A percentile compares a stretch with the other conserved stretches of the same genome.
Conservation (phyloP, 2,113 vertebrate genomes). For the Lamprotornis superbus region DNA sequence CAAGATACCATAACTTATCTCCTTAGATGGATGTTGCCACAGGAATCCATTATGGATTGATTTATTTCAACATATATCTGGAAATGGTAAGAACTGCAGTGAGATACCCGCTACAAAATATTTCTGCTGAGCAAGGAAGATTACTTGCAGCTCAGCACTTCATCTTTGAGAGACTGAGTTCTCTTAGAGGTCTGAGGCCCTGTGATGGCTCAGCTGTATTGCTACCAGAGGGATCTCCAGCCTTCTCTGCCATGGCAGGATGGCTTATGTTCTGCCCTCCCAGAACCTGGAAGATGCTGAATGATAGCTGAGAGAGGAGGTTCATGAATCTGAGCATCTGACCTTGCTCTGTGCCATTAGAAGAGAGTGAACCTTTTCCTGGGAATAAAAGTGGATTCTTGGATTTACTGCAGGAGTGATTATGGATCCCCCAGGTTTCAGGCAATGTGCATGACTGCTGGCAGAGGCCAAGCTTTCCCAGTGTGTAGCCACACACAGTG, state of each 20-base stretch:
- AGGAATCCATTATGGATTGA: not conserved
- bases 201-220: not conserved
- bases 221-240: not conserved
- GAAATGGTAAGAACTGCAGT: not conserved
- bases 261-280: not conserved
- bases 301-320: not conserved
- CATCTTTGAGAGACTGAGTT: not conserved
- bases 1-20: not conserved
- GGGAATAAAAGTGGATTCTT: not conserved
- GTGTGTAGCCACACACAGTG: not conserved
- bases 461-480: not conserved
- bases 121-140: not conserved
- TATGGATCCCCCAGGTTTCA: not conserved
- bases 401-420: not conserved
- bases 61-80: not conserved
- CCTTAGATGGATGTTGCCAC: not conserved
- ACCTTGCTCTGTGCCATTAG: not conserved
- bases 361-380: not conserved
- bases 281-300: not conserved
- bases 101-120: not conserved
- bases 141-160: not conserved
- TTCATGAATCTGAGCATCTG: not conserved
- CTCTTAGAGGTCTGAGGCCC: not conserved
- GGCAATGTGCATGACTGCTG: fast-evolving
- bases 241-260: not conserved